These are phyloP conservation scores for Eucriotettix oculatus DNA, from an alignment of 2,888 invertebrate species.

Conservation along the genomic window DNA sequence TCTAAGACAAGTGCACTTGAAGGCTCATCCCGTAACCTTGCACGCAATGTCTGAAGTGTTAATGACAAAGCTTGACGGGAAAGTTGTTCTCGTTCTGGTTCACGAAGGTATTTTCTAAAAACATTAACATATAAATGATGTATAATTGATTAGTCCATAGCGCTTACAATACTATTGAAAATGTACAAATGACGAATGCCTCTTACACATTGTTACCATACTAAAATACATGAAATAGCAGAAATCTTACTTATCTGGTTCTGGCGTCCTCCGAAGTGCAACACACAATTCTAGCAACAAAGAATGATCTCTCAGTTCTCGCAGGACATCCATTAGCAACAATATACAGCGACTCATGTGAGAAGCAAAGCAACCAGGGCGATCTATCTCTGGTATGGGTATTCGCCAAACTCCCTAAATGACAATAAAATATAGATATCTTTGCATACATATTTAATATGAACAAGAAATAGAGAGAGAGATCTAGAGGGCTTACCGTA, in stretches of 20 bases:
- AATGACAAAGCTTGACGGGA: constrained; percentile 62
- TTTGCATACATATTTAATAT: not conserved
- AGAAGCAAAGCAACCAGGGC: constrained; percentile 79
- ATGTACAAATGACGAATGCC: no score
- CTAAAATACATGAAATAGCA: not conserved
- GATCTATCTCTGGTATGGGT: constrained; percentile 75
- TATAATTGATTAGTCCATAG: not conserved
- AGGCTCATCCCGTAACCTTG: constrained; percentile 13
- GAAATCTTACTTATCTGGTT: constrained; percentile 56
- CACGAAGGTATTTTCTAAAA: constrained; percentile 61
- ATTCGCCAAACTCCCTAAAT: constrained; percentile 78
- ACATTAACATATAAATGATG: constrained; percentile 1
- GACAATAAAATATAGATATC: not conserved
- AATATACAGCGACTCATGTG: constrained; percentile 77
- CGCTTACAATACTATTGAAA: no score
- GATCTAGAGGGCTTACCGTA: not conserved
- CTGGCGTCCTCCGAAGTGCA: constrained; percentile 64
- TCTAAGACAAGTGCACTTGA: constrained; percentile 29
- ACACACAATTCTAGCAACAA: constrained; percentile 62
- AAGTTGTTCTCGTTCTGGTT: constrained; percentile 65
- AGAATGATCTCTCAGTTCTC: constrained; percentile 62
- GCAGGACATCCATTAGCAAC: constrained; percentile 64
- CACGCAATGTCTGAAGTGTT: constrained; percentile 48
- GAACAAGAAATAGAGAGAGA: not conserved
- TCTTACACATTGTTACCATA: not conserved